Evolutionary conservation across 2,113 vertebrate genomes (phyloP), one percentile per base, ranked within the genome.

Genomic region (Salvelinus sp.): DNA sequence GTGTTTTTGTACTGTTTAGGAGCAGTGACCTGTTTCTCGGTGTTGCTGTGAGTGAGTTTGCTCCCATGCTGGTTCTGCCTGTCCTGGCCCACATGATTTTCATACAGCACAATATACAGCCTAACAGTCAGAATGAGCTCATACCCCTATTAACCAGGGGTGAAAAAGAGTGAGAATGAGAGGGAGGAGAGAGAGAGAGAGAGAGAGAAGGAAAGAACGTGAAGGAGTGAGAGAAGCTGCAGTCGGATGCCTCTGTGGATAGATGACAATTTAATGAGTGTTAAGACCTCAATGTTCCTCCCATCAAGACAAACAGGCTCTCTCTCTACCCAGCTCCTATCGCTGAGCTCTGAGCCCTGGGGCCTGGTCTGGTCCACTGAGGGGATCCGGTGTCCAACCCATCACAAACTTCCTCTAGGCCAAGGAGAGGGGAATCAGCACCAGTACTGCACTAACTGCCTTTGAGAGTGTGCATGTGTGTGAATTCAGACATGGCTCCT

Each of bases 231-330:
- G 38, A 44, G 9, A 44, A 44, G 33, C 33, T 33, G 33, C 33
- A 33, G 82, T 86, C 72, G 84, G 82, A 86, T 70, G 74, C 72
- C 73, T 62, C 69, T 7, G 30, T 79, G 79, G 83, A 83, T 84
- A 68, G 7, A 84, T 91, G 82, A 87, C 70, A 84, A 47, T 88
- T 87, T 83, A 87, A 89, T 68, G 72, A 85, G 85, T 79, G 47
- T 76, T 58, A 81, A 64, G 73, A 76, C 54, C 78, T 83, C 66
- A 86, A 79, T 85, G 82, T 80, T 90, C 57, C 75, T 80, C 72
- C 74, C 50, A 85, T 79, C 77, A 92, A 91, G 74, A 89, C 77
- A 90, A 92, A 92, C 86, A 91, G 60, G 6, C 33, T 66, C 28
- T 70, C 72, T 70, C 74, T 54, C 62, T 44, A 44, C 38, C 80